Conservation (phyloP, 2,113 vertebrate genomes). For the Syngnathoides biaculeatus region DNA sequence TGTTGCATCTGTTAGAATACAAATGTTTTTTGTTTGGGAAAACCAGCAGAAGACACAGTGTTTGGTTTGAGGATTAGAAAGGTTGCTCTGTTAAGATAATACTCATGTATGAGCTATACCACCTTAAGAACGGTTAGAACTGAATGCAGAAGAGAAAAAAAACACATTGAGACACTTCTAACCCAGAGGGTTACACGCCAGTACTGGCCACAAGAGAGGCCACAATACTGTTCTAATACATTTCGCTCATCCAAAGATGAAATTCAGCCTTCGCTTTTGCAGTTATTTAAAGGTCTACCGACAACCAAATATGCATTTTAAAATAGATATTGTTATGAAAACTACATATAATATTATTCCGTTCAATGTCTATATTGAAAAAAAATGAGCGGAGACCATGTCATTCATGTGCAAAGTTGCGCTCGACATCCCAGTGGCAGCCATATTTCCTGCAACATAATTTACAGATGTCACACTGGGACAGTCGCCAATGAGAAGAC, state of each 20-base stretch:
- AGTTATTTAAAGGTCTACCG: no score
- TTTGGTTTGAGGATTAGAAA: conserved; percentile 15
- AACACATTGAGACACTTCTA: conserved; percentile 14
- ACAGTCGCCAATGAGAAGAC: no score
- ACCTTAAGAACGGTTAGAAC: conserved; percentile 18
- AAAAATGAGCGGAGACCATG: no score
- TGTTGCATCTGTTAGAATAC: conserved; percentile 33
- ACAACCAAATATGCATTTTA: no score
- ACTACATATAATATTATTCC: no score
- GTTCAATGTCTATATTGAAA: no score
- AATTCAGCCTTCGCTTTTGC: conserved; percentile 25
- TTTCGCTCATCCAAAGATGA: conserved; percentile 41
- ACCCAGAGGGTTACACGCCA: conserved; percentile 33
- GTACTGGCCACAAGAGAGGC: conserved; percentile 7
- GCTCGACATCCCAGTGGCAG: no score
- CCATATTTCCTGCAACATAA: no score
- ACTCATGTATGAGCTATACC: conserved; percentile 29
- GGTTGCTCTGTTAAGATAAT: conserved; percentile 24
- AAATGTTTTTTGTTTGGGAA: conserved; percentile 52
- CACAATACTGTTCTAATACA: conserved; percentile 26
- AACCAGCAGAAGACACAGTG: conserved; percentile 9
- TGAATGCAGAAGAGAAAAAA: background rate
- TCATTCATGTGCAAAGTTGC: no score
- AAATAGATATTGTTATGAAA: no score
- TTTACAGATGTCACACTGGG: no score